phyloP scores from a whole-genome alignment of 2,113 vertebrate species.

The Megalops atlanticus region DNA sequence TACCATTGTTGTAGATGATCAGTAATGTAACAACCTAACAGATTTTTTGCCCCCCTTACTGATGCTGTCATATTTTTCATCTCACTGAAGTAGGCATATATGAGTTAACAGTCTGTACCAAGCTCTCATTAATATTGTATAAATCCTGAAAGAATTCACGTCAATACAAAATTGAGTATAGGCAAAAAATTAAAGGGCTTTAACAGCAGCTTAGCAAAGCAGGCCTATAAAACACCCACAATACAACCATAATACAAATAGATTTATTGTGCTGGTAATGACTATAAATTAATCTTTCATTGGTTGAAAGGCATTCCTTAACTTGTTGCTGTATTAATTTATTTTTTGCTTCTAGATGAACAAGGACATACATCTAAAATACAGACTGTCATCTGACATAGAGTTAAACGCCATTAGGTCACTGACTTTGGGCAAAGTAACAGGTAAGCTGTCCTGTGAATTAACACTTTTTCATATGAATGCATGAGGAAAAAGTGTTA shows the following conservation, averaged over 20 bases:
- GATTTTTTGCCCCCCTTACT: too few species aligned
- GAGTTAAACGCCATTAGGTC: conserved; percentile 75
- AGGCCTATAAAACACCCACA: not conserved
- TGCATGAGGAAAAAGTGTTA: conserved; percentile 14
- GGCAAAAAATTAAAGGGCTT: not conserved
- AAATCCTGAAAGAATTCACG: too few species aligned
- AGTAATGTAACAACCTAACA: too few species aligned
- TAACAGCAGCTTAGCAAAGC: not conserved
- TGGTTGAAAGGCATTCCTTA: not conserved
- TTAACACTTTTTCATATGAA: conserved; percentile 5
- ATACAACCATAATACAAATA: too few species aligned
- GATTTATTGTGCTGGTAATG: too few species aligned
- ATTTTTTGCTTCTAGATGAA: conserved; percentile 70
- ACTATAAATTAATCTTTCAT: too few species aligned
- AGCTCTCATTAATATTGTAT: too few species aligned
- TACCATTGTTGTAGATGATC: too few species aligned
- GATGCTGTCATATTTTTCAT: too few species aligned
- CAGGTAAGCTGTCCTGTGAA: conserved; percentile 65
- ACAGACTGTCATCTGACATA: conserved; percentile 76
- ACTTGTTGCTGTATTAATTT: not conserved
- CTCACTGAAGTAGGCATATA: too few species aligned
- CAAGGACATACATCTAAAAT: conserved; percentile 71
- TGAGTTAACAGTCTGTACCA: too few species aligned
- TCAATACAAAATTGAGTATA: too few species aligned
- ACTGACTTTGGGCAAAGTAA: conserved; percentile 79